Evolutionary conservation across 2,888 invertebrate genomes (phyloP), one percentile per base, ranked within the genome.

Genomic region (Venusia cambrica): DNA sequence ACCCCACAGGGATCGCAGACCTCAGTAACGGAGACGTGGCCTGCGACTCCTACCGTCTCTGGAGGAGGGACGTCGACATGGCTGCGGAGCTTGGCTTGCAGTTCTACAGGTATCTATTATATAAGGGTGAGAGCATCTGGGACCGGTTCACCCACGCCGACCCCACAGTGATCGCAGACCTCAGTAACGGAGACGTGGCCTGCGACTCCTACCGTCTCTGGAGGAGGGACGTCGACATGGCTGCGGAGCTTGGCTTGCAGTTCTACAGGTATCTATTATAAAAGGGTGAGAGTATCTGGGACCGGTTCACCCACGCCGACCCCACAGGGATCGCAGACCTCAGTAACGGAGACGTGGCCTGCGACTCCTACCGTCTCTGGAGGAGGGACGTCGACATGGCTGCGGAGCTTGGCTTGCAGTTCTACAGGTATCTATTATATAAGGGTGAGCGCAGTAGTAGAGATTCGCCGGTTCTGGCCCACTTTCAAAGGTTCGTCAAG

Each of bases 121-220:
- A n/a, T n/a, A n/a, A n/a, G n/a, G n/a, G n/a, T n/a, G n/a, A n/a
- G n/a, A n/a, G n/a, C n/a, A n/a, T n/a, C n/a, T n/a, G n/a, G n/a
- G n/a, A n/a, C n/a, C n/a, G n/a, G n/a, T n/a, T n/a, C n/a, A n/a
- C n/a, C n/a, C n/a, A n/a, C n/a, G n/a, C n/a, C n/a, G n/a, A n/a
- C n/a, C n/a, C n/a, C 0, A 48, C 39, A 0, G 14, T 32, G 2
- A 46, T 69, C 0, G 5, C 1, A 0, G 62, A 64, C 29, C 54
- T 71, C 1, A 72, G 75, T 3, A 91, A 79, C 5, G 92, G 90
- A 0, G 90, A 92, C 48, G 72, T 90, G 1, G 90, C 92, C 0
- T 90, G 90, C 53, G 90, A 92, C 62, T 90, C 91, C 11, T 92
- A 92, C 62, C 84, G 90, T 53, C 78, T 76, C 15, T 91, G 89